Percentiles rank a stretch among this genome's conserved stretches.
Evolutionary conservation across 2,113 vertebrate species (phyloP).

Genomic region (Tapirus terrestris): DNA sequence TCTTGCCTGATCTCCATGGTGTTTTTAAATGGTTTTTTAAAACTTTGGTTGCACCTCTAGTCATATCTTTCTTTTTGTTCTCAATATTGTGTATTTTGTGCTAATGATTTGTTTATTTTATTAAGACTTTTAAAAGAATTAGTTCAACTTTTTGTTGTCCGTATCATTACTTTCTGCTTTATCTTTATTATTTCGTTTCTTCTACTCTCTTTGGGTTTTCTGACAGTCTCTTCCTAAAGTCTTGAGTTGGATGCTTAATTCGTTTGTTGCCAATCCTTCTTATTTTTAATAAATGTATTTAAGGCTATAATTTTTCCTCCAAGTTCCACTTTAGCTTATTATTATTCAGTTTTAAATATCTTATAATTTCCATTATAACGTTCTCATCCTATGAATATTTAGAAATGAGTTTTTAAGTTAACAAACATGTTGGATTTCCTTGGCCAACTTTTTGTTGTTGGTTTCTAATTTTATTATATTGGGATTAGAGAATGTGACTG

Average conservation of each 20-base stretch:
- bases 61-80: neutral
- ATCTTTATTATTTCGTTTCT: neutral
- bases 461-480: slow-evolving; percentile 49
- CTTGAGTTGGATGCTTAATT: neutral
- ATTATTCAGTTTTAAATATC: slow-evolving; percentile 52
- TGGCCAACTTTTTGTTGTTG: slow-evolving; percentile 23
- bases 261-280: slow-evolving; percentile 28
- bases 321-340: slow-evolving; percentile 47
- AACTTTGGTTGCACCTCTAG: neutral
- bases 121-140: slow-evolving; percentile 6
- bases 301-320: slow-evolving; percentile 44
- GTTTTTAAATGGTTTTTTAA: neutral
- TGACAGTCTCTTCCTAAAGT: neutral
- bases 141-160: neutral
- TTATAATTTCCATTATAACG: slow-evolving; percentile 25
- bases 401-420: slow-evolving; percentile 57
- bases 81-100: neutral
- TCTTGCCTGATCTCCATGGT: neutral
- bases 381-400: slow-evolving; percentile 15
- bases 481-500: slow-evolving; percentile 31
- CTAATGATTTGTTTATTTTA: slow-evolving; percentile 22
- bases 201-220: neutral
- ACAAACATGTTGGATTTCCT: slow-evolving; percentile 50
- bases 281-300: slow-evolving; percentile 36
- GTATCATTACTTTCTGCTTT: neutral